Conservation (phyloP, 2,797 vertebrate species). For the Siniperca obscura region DNA sequence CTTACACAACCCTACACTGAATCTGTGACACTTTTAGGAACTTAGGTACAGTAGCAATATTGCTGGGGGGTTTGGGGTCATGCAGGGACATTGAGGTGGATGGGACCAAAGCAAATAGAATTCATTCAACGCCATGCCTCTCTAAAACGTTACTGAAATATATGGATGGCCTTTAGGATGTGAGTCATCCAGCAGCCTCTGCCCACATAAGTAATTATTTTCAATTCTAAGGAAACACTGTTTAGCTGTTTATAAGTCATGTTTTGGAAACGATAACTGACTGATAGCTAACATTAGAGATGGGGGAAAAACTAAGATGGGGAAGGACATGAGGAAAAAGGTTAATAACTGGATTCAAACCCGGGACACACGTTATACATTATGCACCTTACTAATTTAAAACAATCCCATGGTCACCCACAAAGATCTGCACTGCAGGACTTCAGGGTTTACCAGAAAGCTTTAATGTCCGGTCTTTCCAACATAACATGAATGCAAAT, state of each 20-base stretch:
- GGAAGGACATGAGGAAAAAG: neutral
- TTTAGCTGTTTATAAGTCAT: neutral
- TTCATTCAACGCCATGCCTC: conserved; percentile 2
- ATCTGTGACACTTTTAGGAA: neutral
- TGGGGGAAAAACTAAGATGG: neutral
- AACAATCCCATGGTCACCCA: neutral
- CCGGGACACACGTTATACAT: neutral
- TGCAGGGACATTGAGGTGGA: conserved; percentile 9
- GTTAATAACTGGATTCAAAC: neutral
- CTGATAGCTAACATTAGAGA: neutral
- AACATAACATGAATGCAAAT: neutral
- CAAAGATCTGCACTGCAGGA: conserved; percentile 9
- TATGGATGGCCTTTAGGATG: neutral
- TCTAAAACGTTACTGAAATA: neutral
- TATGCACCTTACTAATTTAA: neutral
- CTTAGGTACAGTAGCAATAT: neutral
- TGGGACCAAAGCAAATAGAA: neutral
- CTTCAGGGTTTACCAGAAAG: neutral
- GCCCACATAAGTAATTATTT: neutral
- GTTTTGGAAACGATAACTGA: neutral
- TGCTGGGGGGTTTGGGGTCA: neutral
- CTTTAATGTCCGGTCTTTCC: neutral
- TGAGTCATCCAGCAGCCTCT: neutral
- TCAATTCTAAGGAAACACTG: neutral
- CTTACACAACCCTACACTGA: neutral